These are phyloP conservation scores for Oxyruncus cristatus DNA, from an alignment of 2,113 vertebrate species.

Conservation along the genomic window DNA sequence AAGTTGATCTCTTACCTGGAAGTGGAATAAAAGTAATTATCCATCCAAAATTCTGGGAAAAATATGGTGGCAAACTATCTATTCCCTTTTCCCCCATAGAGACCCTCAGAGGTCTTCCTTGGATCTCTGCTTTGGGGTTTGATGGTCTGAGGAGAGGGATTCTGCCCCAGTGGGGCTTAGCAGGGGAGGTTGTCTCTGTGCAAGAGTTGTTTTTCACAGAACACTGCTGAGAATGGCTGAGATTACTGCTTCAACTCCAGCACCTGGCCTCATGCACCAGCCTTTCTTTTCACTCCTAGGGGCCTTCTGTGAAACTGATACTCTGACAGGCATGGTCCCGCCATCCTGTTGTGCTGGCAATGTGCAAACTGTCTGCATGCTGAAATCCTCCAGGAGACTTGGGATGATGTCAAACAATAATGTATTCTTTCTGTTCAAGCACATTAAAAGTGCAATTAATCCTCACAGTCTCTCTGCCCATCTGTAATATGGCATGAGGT, in stretches of 20 bases:
- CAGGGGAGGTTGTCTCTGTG: neutral
- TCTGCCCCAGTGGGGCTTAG: neutral
- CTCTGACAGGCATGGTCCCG: neutral
- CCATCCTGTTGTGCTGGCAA: neutral
- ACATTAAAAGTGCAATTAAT: conserved; percentile 38
- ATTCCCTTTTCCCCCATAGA: rapidly evolving
- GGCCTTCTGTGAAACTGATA: neutral
- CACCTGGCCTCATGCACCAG: neutral
- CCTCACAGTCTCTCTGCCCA: neutral
- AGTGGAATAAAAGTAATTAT: neutral
- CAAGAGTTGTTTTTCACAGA: neutral
- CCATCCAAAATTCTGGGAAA: neutral
- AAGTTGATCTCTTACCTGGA: neutral
- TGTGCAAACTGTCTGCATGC: neutral
- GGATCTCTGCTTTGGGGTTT: neutral
- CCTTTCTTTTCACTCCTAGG: neutral
- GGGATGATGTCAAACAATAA: conserved; percentile 30
- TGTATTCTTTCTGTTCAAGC: conserved; percentile 21
- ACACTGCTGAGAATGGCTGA: neutral
- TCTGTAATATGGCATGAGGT: neutral
- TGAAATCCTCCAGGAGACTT: neutral
- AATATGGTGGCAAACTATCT: neutral
- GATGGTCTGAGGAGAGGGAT: neutral
- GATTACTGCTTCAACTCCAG: neutral
- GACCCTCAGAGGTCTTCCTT: neutral